Base-by-base conservation (phyloP, 2,888 invertebrate genomes). In the Drosophila affinis region DNA sequence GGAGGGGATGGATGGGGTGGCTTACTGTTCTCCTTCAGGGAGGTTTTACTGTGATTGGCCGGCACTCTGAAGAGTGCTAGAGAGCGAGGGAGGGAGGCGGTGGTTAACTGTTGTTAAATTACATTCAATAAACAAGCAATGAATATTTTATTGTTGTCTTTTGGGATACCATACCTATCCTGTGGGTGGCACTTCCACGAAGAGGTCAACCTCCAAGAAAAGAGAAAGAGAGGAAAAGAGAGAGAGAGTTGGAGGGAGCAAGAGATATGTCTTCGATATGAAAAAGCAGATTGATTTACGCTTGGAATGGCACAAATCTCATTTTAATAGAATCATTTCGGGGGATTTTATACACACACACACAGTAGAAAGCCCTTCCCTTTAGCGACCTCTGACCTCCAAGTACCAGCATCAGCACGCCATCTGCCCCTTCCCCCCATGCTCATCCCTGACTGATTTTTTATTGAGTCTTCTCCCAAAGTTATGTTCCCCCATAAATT, bases 81-180 rank as follows among this genome's bases (percentile, higher is more conserved):
- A 2, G 39, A 7, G 39, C 1, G 34, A 5, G 34, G 3, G 32
- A 14, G 34, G 1, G 34, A 5, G 34, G 39, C 39, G 39, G n/a
- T 81, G 81, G 90, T 90, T 89, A 83, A 89, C 81, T 79, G 87
- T 89, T 88, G 81, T 87, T 89, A 88, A 89, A 89, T 88, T 87
- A 88, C 81, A 90, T 88, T 91, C 90, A 91, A 91, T 91, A 91
- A 91, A 91, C 90, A 91, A 91, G 90, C 91, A 83, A 91, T 91
- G 91, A 91, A 91, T 88, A 87, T 91, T 91, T 91, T 91, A 91
- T 90, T 88, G 78, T 79, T 80, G 78, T 71, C 65, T 48, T 69
- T 48, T 17, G 61, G 32, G 9, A 29, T 9, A 29, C 29, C 7
- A 60, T 39, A 39, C 39, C 39, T 39, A 39, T 39, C 34, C 34